Conservation (phyloP, 2,797 vertebrate species). For the Falco columbarius region DNA sequence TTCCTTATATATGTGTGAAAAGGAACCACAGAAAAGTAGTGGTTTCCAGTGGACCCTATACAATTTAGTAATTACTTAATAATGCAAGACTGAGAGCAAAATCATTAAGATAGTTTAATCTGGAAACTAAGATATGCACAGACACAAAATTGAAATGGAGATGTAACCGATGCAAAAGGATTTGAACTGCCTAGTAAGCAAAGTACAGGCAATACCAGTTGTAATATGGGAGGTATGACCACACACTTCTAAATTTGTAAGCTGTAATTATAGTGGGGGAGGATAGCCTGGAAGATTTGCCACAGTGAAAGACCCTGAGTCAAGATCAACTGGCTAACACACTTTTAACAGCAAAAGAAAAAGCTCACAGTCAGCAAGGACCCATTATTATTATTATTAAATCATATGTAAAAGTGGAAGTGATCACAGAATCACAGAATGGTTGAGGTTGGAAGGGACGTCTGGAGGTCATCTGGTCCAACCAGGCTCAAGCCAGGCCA, state of each 20-base stretch:
- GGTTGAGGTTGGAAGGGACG: neutral
- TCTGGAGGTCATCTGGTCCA: neutral
- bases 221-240: neutral
- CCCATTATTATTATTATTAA: neutral
- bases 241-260: neutral
- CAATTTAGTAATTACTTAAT: neutral
- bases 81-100: neutral
- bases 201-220: neutral
- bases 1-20: neutral
- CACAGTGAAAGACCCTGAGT: neutral
- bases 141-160: neutral
- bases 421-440: neutral
- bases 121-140: neutral
- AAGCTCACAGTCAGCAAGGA: neutral
- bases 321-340: neutral
- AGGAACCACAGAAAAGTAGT: neutral
- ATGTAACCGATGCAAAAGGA: neutral
- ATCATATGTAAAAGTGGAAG: neutral
- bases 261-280: neutral
- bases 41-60: neutral
- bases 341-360: neutral
- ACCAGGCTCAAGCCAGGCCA: neutral
- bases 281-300: neutral
- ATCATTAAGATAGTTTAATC: neutral
- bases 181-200: neutral